Percentiles rank a stretch among this genome's conserved stretches.
Evolutionary conservation across 2,797 vertebrate species (phyloP).

Genomic region (Lycodopsis pacificus): DNA sequence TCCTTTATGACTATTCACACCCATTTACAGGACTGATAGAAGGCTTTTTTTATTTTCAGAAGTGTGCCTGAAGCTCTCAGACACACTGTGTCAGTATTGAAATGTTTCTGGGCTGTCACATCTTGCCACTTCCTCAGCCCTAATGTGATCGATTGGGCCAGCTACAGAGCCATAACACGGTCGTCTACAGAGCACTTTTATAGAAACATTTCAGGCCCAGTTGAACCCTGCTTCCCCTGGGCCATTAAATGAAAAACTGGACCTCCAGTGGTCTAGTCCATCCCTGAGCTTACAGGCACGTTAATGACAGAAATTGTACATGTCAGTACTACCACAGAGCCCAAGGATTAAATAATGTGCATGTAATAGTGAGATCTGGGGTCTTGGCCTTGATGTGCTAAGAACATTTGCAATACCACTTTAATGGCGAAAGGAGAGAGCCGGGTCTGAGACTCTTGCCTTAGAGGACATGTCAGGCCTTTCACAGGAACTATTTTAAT

Average conservation of each 20-base stretch:
- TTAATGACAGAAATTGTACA: conserved; percentile 83
- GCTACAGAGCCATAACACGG: conserved; percentile 73
- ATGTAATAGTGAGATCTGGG: conserved; percentile 81
- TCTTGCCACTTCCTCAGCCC: conserved; percentile 78
- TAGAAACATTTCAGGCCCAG: conserved; percentile 83
- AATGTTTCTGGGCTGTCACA: conserved; percentile 84
- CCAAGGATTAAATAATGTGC: conserved; percentile 82
- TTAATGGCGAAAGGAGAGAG: conserved; percentile 77
- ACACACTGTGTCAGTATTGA: conserved; percentile 79
- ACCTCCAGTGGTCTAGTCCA: conserved; percentile 75
- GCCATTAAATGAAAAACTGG: conserved; percentile 83
- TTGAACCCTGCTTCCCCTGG: conserved; percentile 73
- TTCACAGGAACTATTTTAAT: conserved; percentile 81
- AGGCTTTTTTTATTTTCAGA: conserved; percentile 67
- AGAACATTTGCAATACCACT: conserved; percentile 80
- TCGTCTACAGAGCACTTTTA: conserved; percentile 77
- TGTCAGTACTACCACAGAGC: conserved; percentile 79
- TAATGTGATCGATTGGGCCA: conserved; percentile 81
- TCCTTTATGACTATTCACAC: conserved; percentile 87
- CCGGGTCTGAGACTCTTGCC: conserved; percentile 68
- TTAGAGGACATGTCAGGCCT: conserved; percentile 77
- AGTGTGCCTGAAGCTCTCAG: conserved; percentile 74
- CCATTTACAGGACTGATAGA: conserved; percentile 82
- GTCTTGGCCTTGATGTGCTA: conserved; percentile 81
- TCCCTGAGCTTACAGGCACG: conserved; percentile 75